Conservation (phyloP, 92 coral and sea anemone species). For the Epizoanthus illoricatus region DNA sequence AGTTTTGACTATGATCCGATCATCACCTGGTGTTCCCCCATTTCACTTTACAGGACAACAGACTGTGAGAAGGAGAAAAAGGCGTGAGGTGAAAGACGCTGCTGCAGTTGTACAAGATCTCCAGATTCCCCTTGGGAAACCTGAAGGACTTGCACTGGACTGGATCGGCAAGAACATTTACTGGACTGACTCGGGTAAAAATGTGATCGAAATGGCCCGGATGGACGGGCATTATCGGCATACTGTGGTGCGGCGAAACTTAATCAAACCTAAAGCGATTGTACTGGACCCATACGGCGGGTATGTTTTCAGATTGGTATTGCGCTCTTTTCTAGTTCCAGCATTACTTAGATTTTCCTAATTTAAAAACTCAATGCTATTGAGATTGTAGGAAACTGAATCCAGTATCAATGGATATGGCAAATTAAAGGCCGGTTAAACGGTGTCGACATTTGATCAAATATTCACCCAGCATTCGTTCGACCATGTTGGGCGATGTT, state of each 20-base stretch:
- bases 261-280: conserved; percentile 59
- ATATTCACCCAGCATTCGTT: too few relatives aligned
- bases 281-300: conserved; percentile 68
- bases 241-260: conserved; percentile 51
- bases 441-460: too few relatives aligned
- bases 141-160: conserved; percentile 87
- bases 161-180: conserved; percentile 91
- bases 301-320: conserved; percentile 14
- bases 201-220: conserved; percentile 76
- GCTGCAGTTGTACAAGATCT: conserved; percentile 59
- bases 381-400: too few relatives aligned
- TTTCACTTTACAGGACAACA: background rate
- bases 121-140: conserved; percentile 52
- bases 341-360: background rate
- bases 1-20: too few relatives aligned
- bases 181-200: conserved; percentile 71
- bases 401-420: too few relatives aligned
- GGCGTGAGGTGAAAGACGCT: conserved; percentile 35
- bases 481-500: too few relatives aligned
- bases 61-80: conserved; percentile 7
- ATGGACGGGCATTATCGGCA: conserved; percentile 85
- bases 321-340: background rate
- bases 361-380: too few relatives aligned
- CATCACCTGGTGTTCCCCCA: background rate
- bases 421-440: too few relatives aligned